Base-by-base conservation (phyloP, 2,113 vertebrate genomes). In the Tetrax tetrax region DNA sequence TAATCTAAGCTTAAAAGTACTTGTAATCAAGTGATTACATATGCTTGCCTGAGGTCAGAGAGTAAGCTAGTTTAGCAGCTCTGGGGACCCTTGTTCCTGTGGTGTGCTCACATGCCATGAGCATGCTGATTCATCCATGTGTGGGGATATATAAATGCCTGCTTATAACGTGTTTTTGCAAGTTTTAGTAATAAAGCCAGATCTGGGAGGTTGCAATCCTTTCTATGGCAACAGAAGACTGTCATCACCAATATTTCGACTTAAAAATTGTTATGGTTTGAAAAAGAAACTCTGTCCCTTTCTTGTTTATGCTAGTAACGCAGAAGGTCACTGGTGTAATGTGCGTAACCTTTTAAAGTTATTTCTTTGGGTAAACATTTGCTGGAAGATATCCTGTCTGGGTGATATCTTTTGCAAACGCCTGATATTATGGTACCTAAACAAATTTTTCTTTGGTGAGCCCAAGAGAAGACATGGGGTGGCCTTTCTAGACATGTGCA, bases 331-430 rank as follows among this genome's bases (percentile, higher is more conserved):
- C 35, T 53, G 33, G 41, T 94, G 82, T 87, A 91, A 92, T 88
- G 38, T 82, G 47, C 8, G 2, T 83, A 88, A 90, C 37, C 50
- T 96, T 96, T 95, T 56, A 82, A 93, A 89, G 89, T 89, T 96
- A 86, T 90, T 95, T 93, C 57, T 95, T 29, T 76, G 38, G 72
- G 84, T 95, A 96, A 96, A 96, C 35, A 85, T 93, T 94, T 96
- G 48, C 78, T 88, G 70, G 38, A 78, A 94, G 53, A 76, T 84
- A 91, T 68, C 81, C 91, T 91, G 69, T 89, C 48, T 93, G 81
- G 70, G 65, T 79, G 77, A 56, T 85, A 87, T 19, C 70, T 96
- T 96, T 94, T 79, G 65, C 45, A 27, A 96, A 94, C 71, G 77
- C 24, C 74, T 91, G 17, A 56, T 72, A 79, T 48, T 79, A 56